phyloP scores from a whole-genome alignment of 2,113 vertebrate genomes.

The Limnothrissa miodon region DNA sequence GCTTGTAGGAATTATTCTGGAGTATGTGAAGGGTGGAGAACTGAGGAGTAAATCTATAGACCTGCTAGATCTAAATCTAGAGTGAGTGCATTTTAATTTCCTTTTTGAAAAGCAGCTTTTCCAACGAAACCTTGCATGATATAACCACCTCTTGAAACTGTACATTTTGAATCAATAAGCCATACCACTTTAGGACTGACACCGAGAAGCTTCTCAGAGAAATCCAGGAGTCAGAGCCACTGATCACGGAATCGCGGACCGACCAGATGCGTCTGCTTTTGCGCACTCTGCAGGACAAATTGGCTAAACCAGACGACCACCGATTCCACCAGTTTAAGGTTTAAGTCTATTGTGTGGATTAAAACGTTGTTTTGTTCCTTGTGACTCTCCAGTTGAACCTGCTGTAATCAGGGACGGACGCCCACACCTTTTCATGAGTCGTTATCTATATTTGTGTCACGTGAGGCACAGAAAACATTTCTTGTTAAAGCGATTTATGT shows the following conservation, averaged over 20 bases:
- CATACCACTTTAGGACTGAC: conserved; percentile 70
- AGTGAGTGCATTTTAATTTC: conserved; percentile 68
- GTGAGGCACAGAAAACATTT: not conserved
- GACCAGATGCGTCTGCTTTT: conserved; percentile 80
- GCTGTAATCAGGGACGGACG: not conserved
- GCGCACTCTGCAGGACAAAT: conserved; percentile 83
- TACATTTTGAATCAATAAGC: not conserved
- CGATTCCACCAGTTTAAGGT: conserved; percentile 89
- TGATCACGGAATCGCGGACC: conserved; percentile 78
- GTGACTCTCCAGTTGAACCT: not conserved
- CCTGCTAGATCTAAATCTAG: conserved; percentile 79
- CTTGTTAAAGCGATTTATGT: not conserved
- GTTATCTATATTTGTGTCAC: not conserved
- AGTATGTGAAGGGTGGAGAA: conserved; percentile 80
- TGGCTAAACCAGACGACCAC: conserved; percentile 74
- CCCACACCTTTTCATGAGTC: not conserved
- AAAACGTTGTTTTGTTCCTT: not conserved
- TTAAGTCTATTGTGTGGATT: conserved; percentile 26
- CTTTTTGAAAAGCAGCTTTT: not conserved
- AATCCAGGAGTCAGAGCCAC: conserved; percentile 79
- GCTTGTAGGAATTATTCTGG: conserved; percentile 84
- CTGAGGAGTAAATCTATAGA: conserved; percentile 86
- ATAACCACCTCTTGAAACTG: not conserved
- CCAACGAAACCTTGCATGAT: not conserved
- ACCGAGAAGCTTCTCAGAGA: conserved; percentile 77